Conservation (phyloP, 1,140 invertebrate species). For the Anagrus nilaparvatae region DNA sequence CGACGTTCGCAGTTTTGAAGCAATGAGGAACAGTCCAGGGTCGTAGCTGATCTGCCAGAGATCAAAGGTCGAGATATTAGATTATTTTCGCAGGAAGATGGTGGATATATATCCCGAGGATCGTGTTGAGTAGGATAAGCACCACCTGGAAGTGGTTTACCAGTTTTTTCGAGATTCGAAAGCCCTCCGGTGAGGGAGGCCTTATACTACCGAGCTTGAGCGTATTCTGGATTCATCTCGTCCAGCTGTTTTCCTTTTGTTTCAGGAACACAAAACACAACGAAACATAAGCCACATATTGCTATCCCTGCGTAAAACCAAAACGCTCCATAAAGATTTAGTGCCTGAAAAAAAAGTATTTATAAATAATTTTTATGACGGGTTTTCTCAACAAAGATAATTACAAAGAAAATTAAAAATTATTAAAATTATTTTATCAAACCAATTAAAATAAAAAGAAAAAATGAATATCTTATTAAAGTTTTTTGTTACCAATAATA, state of each 20-base stretch:
- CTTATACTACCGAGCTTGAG: slow-evolving; percentile 46
- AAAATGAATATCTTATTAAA: too few species aligned
- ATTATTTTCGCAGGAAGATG: background rate
- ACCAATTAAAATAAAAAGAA: too few species aligned
- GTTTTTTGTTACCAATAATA: too few species aligned
- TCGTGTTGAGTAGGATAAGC: slow-evolving; percentile 36
- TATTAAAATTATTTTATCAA: too few species aligned
- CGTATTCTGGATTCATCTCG: slow-evolving; percentile 69
- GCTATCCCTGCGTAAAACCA: slow-evolving; percentile 82
- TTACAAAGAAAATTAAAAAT: too few species aligned
- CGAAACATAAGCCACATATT: slow-evolving; percentile 70
- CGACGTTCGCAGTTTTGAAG: slow-evolving; percentile 17
- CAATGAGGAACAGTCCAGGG: slow-evolving; percentile 17
- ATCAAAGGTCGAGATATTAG: too few species aligned
- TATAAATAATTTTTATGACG: too few species aligned
- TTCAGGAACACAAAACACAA: slow-evolving; percentile 79
- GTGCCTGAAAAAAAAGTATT: slow-evolving; percentile 33
- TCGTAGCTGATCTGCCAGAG: slow-evolving; percentile 6
- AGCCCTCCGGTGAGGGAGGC: slow-evolving; percentile 41
- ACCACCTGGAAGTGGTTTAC: slow-evolving; percentile 35
- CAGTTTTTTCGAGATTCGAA: slow-evolving; percentile 37
- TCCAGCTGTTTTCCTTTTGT: slow-evolving; percentile 81
- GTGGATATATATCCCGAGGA: slow-evolving; percentile 26
- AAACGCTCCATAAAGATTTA: slow-evolving; percentile 74
- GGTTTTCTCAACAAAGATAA: too few species aligned